Conservation (phyloP, 37 sponge, comb jelly and placozoan genomes). For the Cladorhizidae sp. region DNA sequence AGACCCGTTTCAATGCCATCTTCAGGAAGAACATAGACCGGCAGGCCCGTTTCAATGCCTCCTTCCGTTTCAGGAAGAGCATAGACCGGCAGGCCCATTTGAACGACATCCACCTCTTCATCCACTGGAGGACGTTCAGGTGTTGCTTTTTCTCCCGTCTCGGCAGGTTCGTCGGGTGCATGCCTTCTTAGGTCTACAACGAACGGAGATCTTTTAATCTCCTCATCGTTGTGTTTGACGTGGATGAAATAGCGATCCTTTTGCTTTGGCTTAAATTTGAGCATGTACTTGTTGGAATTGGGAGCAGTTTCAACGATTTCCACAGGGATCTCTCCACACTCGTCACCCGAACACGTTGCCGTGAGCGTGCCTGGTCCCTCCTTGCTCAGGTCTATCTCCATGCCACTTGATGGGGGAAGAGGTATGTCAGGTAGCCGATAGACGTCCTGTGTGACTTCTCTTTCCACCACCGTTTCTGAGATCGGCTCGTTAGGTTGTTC, state of each 20-base stretch:
- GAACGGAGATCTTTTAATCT: conserved; percentile 58
- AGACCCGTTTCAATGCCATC: too few relatives aligned
- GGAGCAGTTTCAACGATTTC: neutral
- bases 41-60: too few relatives aligned
- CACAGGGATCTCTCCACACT: conserved; percentile 38
- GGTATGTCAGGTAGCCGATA: neutral
- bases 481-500: too few relatives aligned
- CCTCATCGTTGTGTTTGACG: conserved; percentile 29
- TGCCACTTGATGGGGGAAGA: neutral
- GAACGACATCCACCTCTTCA: too few relatives aligned
- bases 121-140: too few relatives aligned
- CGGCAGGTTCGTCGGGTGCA: neutral
- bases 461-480: too few relatives aligned
- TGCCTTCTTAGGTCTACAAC: conserved; percentile 7
- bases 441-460: neutral
- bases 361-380: conserved; percentile 35
- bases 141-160: too few relatives aligned
- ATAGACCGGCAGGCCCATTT: too few relatives aligned
- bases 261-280: conserved; percentile 20
- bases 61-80: too few relatives aligned
- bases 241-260: conserved; percentile 30
- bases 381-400: neutral
- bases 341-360: conserved; percentile 46
- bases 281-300: conserved; percentile 20
- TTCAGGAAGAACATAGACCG: too few relatives aligned